A percentile compares a stretch with the other conserved stretches of the same genome.
phyloP scores from a whole-genome alignment of 2,113 vertebrate species.

The Balaenoptera acutorostrata region DNA sequence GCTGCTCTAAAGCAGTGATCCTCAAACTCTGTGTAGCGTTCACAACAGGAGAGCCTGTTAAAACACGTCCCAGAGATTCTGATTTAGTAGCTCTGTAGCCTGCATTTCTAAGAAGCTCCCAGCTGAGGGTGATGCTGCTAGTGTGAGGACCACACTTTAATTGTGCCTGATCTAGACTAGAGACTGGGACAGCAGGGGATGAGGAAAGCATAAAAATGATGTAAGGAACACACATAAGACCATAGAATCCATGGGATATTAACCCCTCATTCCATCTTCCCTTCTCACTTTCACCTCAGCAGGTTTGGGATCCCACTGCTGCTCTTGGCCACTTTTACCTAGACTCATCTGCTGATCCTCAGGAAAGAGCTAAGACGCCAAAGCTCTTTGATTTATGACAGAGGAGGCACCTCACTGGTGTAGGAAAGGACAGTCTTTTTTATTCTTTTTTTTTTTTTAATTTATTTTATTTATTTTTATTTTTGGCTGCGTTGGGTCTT shows the following conservation, averaged over 20 bases:
- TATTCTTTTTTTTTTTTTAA: neutral
- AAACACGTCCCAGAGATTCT: neutral
- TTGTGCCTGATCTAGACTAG: neutral
- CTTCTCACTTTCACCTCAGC: neutral
- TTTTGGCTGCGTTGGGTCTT: too few relatives aligned
- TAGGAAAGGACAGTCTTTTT: neutral
- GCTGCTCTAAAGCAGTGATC: neutral
- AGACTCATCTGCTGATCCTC: neutral
- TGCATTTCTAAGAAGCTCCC: neutral
- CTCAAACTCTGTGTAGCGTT: neutral
- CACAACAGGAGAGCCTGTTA: neutral
- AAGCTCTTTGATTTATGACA: neutral
- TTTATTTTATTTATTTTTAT: too few relatives aligned
- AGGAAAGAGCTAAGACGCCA: neutral
- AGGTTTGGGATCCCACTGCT: neutral
- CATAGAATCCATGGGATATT: neutral
- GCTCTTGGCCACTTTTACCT: neutral
- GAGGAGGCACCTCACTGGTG: neutral
- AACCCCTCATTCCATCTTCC: neutral
- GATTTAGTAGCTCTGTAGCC: neutral
- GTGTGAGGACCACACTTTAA: neutral
- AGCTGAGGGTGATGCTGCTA: neutral
- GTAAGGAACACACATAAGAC: neutral
- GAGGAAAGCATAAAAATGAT: neutral
- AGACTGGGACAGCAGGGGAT: neutral